Conservation (phyloP, 1,140 invertebrate genomes). For the Helicoverpa zea region DNA sequence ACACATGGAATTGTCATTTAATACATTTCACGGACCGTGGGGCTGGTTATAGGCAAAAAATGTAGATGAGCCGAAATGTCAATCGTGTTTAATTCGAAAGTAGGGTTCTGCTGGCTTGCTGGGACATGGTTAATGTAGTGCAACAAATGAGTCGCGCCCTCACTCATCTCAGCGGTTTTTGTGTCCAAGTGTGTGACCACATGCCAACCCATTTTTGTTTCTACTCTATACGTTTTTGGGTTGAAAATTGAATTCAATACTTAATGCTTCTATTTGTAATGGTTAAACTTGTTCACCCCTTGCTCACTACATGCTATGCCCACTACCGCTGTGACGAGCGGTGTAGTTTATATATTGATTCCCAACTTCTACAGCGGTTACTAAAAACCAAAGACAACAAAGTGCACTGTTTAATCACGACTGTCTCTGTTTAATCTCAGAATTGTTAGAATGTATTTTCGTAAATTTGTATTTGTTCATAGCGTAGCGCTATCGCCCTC, state of each 20-base stretch:
- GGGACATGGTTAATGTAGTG: slow-evolving; percentile 70
- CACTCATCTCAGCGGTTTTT: slow-evolving; percentile 56
- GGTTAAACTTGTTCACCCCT: slow-evolving; percentile 21
- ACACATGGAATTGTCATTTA: slow-evolving; percentile 76
- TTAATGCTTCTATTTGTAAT: slow-evolving; percentile 2
- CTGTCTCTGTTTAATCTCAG: slow-evolving; percentile 23
- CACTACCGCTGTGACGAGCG: slow-evolving; percentile 16
- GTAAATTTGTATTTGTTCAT: slow-evolving; percentile 14
- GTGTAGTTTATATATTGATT: slow-evolving; percentile 37
- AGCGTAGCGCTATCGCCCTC: slow-evolving; percentile 19
- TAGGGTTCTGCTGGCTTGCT: slow-evolving; percentile 64
- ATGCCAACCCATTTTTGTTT: slow-evolving; percentile 10
- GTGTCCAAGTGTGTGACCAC: slow-evolving; percentile 14
- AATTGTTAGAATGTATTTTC: background rate
- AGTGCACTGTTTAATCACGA: background rate
- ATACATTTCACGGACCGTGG: slow-evolving; percentile 81
- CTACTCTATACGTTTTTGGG: slow-evolving; percentile 4
- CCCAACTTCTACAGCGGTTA: slow-evolving; percentile 1
- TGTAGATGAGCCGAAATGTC: slow-evolving; percentile 81
- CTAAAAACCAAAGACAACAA: background rate
- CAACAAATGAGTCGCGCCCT: slow-evolving; percentile 59
- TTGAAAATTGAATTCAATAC: slow-evolving; percentile 41
- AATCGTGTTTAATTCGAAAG: slow-evolving; percentile 72
- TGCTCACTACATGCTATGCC: slow-evolving; percentile 12
- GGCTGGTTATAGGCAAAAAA: slow-evolving; percentile 76